Evolutionary conservation across 2,888 invertebrate genomes (phyloP).

Genomic region (Electrophaes corylata): DNA sequence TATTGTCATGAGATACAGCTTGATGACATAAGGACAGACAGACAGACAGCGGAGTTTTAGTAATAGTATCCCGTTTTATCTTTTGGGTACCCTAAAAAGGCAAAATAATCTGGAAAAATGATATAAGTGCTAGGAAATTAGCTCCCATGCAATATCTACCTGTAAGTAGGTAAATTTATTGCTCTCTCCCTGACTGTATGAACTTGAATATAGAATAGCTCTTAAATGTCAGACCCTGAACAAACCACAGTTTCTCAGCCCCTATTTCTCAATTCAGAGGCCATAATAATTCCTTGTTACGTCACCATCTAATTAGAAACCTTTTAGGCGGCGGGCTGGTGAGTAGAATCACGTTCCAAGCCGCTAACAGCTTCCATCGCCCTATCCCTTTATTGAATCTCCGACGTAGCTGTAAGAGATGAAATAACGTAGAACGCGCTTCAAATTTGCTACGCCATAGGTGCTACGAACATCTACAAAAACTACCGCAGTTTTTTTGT

Average conservation of each 20-base stretch:
- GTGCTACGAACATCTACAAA: not conserved
- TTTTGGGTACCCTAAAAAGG: no score
- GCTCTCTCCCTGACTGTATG: no score
- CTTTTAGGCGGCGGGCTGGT: slow-evolving; percentile 29
- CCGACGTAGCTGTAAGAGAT: slow-evolving; percentile 6
- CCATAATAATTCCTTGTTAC: slow-evolving; percentile 24
- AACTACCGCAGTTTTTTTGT: not conserved
- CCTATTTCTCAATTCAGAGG: slow-evolving; percentile 10
- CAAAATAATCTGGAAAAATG: no score
- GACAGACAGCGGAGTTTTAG: no score
- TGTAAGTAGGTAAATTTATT: no score
- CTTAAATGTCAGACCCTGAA: no score
- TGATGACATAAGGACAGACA: no score
- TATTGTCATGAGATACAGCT: no score
- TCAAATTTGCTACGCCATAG: slow-evolving; percentile 9
- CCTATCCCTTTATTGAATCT: slow-evolving; percentile 36
- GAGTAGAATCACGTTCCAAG: slow-evolving; percentile 36
- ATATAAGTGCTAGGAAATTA: no score
- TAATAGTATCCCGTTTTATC: no score
- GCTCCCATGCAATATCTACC: no score
- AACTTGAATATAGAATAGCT: no score
- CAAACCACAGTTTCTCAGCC: slow-evolving; percentile 1
- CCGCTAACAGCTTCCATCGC: slow-evolving; percentile 35
- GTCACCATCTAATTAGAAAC: slow-evolving; percentile 39
- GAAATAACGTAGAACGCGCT: slow-evolving; percentile 6